A percentile compares a stretch with the other conserved stretches of the same genome.
Evolutionary conservation across 2,797 vertebrate species (phyloP).

Genomic region (Falco berigora): DNA sequence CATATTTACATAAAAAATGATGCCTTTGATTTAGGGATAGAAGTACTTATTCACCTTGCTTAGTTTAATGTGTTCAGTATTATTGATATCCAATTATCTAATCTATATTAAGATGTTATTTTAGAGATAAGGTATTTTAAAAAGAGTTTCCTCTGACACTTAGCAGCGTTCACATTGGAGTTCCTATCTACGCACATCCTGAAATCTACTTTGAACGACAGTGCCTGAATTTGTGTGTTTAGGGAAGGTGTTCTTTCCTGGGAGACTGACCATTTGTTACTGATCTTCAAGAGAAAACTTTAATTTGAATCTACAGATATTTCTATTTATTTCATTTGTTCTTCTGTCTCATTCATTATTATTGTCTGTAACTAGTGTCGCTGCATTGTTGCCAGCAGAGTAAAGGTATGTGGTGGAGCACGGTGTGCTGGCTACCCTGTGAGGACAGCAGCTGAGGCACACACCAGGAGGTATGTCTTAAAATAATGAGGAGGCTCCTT

Average conservation of each 20-base stretch:
- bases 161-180: not conserved
- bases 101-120: not conserved
- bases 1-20: not conserved
- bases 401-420: not conserved
- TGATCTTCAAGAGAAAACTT: not conserved
- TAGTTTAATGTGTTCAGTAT: not conserved
- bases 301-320: not conserved
- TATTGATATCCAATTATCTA: not conserved
- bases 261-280: not conserved
- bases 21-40: not conserved
- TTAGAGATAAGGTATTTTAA: not conserved
- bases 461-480: not conserved
- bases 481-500: not conserved
- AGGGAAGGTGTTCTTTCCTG: not conserved
- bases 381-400: not conserved
- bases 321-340: not conserved
- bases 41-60: not conserved
- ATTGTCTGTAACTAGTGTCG: not conserved
- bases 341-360: not conserved
- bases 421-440: not conserved
- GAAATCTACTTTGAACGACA: not conserved
- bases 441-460: not conserved
- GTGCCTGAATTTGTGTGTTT: not conserved
- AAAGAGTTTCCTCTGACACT: not conserved
- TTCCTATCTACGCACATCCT: not conserved